Percentiles rank a stretch among this genome's conserved stretches.
Conservation (phyloP, 2,797 vertebrate species). For the Falco novaeseelandiae region DNA sequence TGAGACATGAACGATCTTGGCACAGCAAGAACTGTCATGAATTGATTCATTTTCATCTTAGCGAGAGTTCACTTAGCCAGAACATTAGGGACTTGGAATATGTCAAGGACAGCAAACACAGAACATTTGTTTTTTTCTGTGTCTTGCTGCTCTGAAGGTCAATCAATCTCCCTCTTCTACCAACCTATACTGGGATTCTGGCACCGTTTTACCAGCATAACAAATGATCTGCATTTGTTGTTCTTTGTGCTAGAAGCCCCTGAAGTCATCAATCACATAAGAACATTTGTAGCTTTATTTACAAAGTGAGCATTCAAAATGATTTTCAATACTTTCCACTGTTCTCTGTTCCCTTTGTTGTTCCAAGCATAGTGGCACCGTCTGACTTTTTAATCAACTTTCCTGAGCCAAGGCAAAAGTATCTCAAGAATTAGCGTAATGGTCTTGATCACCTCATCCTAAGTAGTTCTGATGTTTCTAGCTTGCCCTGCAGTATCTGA, state of each 20-base stretch:
- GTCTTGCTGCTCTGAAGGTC: neutral
- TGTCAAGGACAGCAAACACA: neutral
- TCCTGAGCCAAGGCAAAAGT: neutral
- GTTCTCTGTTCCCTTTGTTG: neutral
- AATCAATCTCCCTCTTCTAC: neutral
- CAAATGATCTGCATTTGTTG: neutral
- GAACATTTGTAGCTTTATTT: slow-evolving; percentile 33
- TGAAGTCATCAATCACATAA: neutral
- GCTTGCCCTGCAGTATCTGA: neutral
- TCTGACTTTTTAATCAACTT: neutral
- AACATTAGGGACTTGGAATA: neutral
- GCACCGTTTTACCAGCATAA: neutral
- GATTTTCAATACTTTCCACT: neutral
- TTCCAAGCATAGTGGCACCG: neutral
- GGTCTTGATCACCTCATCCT: rapidly evolving
- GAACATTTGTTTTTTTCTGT: neutral
- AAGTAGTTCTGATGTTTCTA: neutral
- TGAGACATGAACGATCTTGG: neutral
- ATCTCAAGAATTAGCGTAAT: neutral
- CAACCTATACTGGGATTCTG: neutral
- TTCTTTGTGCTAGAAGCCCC: neutral
- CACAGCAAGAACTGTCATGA: neutral
- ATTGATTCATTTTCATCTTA: neutral
- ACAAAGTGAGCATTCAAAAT: neutral
- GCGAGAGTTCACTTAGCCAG: neutral